Evolutionary conservation across 2,113 vertebrate genomes (phyloP).

Genomic region (Lycocorax pyrrhopterus): DNA sequence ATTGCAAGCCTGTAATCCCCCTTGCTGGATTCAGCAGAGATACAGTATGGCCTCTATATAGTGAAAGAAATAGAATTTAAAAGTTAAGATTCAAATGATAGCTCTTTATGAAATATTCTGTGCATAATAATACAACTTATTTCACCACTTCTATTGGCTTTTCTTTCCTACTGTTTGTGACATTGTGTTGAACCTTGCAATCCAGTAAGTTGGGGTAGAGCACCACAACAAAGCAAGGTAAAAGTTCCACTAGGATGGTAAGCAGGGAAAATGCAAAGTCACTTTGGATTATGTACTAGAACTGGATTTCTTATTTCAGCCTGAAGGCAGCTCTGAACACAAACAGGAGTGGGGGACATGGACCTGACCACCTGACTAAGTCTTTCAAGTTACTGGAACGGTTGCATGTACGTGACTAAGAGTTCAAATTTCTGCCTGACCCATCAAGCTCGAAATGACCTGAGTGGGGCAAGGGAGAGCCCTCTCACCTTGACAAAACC

Average conservation of each 20-base stretch:
- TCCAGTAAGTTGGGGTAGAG: not conserved
- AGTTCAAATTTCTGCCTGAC: not conserved
- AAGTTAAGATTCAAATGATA: not conserved
- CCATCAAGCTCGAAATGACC: not conserved
- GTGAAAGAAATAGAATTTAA: not conserved
- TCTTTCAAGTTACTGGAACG: not conserved
- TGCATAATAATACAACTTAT: not conserved
- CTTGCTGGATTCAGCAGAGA: not conserved
- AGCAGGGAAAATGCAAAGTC: not conserved
- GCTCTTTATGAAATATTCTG: not conserved
- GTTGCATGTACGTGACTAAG: not conserved
- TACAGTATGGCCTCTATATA: not conserved
- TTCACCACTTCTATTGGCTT: not conserved
- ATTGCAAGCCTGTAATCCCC: not conserved
- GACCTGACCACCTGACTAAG: not conserved
- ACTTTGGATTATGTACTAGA: conserved; percentile 1
- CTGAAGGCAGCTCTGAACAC: not conserved
- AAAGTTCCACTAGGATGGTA: not conserved
- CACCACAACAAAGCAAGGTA: not conserved
- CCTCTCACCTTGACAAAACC: not conserved
- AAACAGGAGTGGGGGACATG: not conserved
- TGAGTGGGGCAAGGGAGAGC: not conserved
- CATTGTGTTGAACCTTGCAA: not conserved
- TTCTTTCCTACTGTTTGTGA: not conserved
- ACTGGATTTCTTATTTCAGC: conserved; percentile 16